These are phyloP conservation scores for Melipona bicolor DNA, from an alignment of 2,888 invertebrate species.

Conservation along the genomic window DNA sequence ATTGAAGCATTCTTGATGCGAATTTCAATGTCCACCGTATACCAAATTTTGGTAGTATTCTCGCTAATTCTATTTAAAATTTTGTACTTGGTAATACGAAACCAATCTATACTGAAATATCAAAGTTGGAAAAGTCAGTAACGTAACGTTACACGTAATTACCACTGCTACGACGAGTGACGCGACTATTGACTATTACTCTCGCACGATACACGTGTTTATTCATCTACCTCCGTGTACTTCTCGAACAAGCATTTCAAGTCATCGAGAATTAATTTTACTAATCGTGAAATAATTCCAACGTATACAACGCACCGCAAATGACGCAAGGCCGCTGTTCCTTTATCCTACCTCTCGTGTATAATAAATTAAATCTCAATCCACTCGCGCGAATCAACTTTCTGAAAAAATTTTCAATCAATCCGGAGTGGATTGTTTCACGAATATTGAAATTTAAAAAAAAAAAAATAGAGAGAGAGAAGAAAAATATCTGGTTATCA, in stretches of 20 bases:
- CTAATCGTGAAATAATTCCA: not conserved
- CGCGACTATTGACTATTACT: not conserved
- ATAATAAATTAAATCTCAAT: not conserved
- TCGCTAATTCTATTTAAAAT: too few species aligned
- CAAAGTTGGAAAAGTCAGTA: too few species aligned
- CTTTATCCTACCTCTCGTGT: not conserved
- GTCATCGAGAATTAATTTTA: not conserved
- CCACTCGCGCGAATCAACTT: not conserved
- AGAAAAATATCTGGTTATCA: not conserved
- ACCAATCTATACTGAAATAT: too few species aligned
- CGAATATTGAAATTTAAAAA: not conserved
- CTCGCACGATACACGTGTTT: not conserved
- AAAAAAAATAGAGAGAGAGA: not conserved
- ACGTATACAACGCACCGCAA: not conserved
- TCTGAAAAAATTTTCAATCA: not conserved
- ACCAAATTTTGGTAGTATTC: too few species aligned
- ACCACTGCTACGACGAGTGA: not conserved
- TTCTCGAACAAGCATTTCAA: not conserved
- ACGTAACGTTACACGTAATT: not conserved
- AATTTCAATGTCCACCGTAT: too few species aligned
- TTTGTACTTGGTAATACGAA: too few species aligned
- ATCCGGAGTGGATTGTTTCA: not conserved
- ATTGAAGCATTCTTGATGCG: too few species aligned
- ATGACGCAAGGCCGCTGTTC: conserved; percentile 18
- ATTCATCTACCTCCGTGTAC: not conserved